phyloP scores from a whole-genome alignment of 2,113 vertebrate species.

The Caranx ignobilis region DNA sequence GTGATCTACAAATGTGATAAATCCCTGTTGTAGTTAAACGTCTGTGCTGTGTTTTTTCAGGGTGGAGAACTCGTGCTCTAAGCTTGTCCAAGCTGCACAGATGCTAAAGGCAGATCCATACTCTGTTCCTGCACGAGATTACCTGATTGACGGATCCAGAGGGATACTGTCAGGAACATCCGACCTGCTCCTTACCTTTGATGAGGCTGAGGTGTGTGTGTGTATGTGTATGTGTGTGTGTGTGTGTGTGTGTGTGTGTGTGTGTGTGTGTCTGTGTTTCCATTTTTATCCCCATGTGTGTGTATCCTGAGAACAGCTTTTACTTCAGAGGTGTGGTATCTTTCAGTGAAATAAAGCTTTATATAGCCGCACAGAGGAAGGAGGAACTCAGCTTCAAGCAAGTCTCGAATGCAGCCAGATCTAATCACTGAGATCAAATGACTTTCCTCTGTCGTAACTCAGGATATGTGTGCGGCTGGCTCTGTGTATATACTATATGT shows the following conservation, averaged over 20 bases:
- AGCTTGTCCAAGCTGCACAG: conserved; percentile 95
- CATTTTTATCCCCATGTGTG: conserved; percentile 31
- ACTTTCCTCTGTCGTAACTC: conserved; percentile 69
- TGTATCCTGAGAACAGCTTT: conserved; percentile 42
- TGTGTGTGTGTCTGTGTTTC: conserved; percentile 1
- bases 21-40: conserved; percentile 8
- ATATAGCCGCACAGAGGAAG: conserved; percentile 70
- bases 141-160: conserved; percentile 96
- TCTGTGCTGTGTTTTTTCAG: conserved; percentile 77
- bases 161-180: conserved; percentile 98
- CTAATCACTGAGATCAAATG: conserved; percentile 77
- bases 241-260: conserved; percentile 18
- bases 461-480: conserved; percentile 33
- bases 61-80: conserved; percentile 96
- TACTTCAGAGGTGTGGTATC: conserved; percentile 54
- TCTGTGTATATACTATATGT: conserved; percentile 6
- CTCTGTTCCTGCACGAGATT: conserved; percentile 97
- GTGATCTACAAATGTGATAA: conserved; percentile 26
- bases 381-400: conserved; percentile 61
- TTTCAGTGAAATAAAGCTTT: conserved; percentile 75
- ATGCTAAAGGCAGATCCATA: conserved; percentile 98
- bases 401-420: conserved; percentile 68
- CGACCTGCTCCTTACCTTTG: conserved; percentile 96
- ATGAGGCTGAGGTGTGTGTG: conserved; percentile 93
- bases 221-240: conserved; percentile 15